Base-by-base conservation (phyloP, 1,140 invertebrate species). In the Akabosia matsudoensis region DNA sequence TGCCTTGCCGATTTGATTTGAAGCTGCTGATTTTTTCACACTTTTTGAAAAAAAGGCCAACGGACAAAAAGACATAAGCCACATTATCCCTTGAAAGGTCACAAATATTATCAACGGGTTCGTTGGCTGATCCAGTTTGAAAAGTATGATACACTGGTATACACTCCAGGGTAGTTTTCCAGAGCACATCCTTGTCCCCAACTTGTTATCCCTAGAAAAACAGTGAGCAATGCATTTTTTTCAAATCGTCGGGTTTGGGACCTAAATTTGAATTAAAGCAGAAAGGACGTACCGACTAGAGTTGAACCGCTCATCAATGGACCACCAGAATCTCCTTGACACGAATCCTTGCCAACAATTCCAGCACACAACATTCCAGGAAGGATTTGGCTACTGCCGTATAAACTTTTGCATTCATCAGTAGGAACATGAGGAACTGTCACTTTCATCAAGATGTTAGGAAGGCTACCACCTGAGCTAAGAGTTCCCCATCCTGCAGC, bases 91-190 rank as follows among this genome's bases (percentile, higher is more conserved):
- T n/a, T n/a, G n/a, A n/a, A n/a, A n/a, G n/a, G n/a, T n/a, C n/a
- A n/a, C n/a, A n/a, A n/a, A n/a, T n/a, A n/a, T n/a, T n/a, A n/a
- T 67, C 31, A 67, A 67, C 24, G 26, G n/a, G 61, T 67, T 7
- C 31, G 24, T 2, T 31, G 1, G 24, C 72, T 64, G 61, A 88
- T 86, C 87, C 87, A 88, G 72, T 82, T 70, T 3, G 77, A 74
- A 78, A 85, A 87, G 51, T 84, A 82, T 0, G 83, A 81, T 16
- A 87, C 83, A 51, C 85, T 84, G 0, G 87, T 85, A 79, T 88
- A 88, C 31, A 88, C 85, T 1, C 87, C 87, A 0, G 87, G 87
- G 51, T 83, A 78, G 4, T 82, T 83, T 81, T 24, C 61, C 13
- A 30, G 26, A 2, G 84, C 87, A 78, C 87, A 88, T 0, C 84